Conservation (phyloP, 2,888 invertebrate genomes). For the Lasioglossum marginatum region DNA sequence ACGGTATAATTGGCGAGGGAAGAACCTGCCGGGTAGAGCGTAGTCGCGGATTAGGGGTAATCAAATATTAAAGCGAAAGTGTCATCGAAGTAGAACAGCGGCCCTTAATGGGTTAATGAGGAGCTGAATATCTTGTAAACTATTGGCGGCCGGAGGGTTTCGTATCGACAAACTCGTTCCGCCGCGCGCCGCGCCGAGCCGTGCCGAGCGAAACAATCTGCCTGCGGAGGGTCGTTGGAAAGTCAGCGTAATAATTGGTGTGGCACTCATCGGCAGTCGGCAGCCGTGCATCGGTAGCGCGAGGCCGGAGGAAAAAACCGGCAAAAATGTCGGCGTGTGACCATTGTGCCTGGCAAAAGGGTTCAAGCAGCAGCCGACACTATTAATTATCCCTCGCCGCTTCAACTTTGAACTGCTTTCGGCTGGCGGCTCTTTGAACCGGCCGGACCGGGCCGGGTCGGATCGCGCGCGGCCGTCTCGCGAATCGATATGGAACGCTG, state of each 20-base stretch:
- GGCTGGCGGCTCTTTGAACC: neutral
- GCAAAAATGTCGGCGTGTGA: neutral
- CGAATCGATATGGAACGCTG: conserved; percentile 8
- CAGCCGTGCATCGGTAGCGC: neutral
- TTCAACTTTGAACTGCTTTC: conserved; percentile 12
- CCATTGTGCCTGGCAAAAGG: neutral
- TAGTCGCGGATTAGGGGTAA: neutral
- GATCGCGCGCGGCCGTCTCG: neutral
- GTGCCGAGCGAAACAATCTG: neutral
- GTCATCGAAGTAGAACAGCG: conserved; percentile 4
- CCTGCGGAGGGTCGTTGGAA: neutral
- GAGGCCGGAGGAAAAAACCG: neutral
- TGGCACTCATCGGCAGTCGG: neutral
- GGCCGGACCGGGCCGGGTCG: neutral
- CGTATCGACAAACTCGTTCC: neutral
- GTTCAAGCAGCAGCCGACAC: neutral
- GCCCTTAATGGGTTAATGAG: conserved; percentile 12
- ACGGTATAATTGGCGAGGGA: neutral
- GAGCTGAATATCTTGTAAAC: neutral
- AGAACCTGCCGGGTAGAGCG: neutral
- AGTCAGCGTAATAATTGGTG: conserved; percentile 8
- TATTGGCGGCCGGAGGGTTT: neutral
- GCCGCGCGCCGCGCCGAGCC: too few species aligned
- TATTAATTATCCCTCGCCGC: conserved; percentile 6
- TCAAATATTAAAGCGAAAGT: conserved; percentile 7